Base-by-base conservation (phyloP, 2,113 vertebrate species). In the Brachirus orientalis region DNA sequence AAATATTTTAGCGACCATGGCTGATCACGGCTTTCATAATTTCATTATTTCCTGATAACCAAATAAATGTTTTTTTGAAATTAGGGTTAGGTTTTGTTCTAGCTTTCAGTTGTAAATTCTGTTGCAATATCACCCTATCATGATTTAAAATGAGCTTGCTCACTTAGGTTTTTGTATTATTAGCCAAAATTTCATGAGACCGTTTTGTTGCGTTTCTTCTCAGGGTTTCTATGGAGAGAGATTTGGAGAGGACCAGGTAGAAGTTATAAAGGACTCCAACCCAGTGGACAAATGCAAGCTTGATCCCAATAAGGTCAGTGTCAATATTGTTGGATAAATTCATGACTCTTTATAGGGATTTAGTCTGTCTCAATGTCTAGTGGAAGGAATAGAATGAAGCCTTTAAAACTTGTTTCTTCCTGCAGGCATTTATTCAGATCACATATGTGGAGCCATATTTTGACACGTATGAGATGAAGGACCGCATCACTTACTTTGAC, bases 221-320 rank as follows among this genome's bases (percentile, higher is more conserved):
- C 84, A 99, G 98, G 96, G 95, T 36, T 99, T 99, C 90, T 99
- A 99, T 3, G 97, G 96, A 59, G 97, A 99, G 75, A 89, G 97
- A 8, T 98, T 97, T 90, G 98, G 98, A 71, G 97, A 99, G 80
- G 96, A 98, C 66, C 95, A 95, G 48, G 95, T 99, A 6, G 96
- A 99, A 86, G 96, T 99, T 56, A 98, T 99, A 75, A 99, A 99
- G 74, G 98, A 99, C 83, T 99, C 98, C 20, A 99, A 98, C 85
- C 97, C 96, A 4, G 97, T 99, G 79, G 98, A 99, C 92, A 98
- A 98, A 85, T 98, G 96, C 88, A 99, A 98, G 94, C 84, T 99
- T 66, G 98, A 98, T 72, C 92, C 97, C 46, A 99, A 97, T 84
- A 99, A 99, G 95, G 98, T 98, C 69, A 1, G 69, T 62, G 35